These are phyloP conservation scores for Prunella strophiata DNA, from an alignment of 2,797 vertebrate genomes.

Conservation along the genomic window DNA sequence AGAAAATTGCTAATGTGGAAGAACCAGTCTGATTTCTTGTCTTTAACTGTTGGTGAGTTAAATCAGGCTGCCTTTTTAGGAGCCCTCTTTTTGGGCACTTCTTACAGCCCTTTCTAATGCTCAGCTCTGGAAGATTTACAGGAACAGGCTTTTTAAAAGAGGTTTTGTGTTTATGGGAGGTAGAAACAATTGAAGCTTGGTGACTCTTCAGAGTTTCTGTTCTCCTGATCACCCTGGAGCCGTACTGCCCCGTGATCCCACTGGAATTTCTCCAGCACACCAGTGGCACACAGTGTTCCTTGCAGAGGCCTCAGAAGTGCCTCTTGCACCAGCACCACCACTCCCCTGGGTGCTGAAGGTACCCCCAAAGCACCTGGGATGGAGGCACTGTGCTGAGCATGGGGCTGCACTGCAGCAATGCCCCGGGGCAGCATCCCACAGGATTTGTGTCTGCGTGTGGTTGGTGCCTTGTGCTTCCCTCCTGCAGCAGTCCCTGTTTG, in stretches of 20 bases:
- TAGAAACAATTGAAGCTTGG: not conserved
- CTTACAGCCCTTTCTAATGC: not conserved
- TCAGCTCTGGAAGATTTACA: not conserved
- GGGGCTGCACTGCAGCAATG: not conserved
- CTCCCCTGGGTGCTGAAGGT: not conserved
- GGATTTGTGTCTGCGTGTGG: rapidly evolving
- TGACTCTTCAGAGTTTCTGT: not conserved
- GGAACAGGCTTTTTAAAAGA: not conserved
- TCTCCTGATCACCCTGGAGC: too few relatives aligned
- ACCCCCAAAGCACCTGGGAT: too few relatives aligned
- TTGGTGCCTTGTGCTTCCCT: not conserved
- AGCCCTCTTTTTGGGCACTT: not conserved
- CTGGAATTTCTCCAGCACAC: rapidly evolving
- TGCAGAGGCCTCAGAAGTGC: not conserved
- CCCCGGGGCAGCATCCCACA: not conserved
- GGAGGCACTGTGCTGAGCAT: rapidly evolving
- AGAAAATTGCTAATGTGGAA: not conserved
- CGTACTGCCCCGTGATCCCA: rapidly evolving
- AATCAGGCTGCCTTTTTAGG: not conserved
- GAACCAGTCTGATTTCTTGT: not conserved
- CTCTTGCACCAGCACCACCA: rapidly evolving
- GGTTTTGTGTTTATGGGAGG: not conserved
- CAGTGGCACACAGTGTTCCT: rapidly evolving
- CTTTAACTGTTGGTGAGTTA: rapidly evolving
- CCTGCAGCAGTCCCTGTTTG: not conserved